Conservation (phyloP, 2,113 vertebrate genomes). For the Carassius carassius region DNA sequence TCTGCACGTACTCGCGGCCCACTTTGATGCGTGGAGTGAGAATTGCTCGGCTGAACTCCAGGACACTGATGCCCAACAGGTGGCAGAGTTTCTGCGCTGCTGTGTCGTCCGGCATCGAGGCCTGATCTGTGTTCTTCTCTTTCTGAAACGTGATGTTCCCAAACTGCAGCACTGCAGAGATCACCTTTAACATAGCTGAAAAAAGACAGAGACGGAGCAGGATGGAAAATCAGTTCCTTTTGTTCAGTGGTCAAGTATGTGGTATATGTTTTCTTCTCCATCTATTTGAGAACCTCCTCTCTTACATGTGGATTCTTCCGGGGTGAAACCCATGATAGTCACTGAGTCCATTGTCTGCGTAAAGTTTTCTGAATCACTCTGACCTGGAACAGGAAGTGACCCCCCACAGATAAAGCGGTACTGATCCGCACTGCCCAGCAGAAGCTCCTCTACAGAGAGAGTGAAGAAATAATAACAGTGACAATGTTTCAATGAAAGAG, state of each 20-base stretch:
- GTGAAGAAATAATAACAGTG: background rate
- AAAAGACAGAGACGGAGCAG: background rate
- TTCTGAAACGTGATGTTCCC: conserved; percentile 85
- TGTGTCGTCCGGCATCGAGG: conserved; percentile 91
- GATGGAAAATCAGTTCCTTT: background rate
- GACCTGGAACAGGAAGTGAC: conserved; percentile 77
- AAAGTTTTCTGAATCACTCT: conserved; percentile 88
- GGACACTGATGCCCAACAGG: conserved; percentile 86
- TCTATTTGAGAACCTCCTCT: conserved; percentile 22
- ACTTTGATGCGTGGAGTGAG: conserved; percentile 91
- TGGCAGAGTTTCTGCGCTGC: conserved; percentile 91
- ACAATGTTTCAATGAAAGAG: background rate
- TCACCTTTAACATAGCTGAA: conserved; percentile 83
- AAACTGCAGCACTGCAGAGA: conserved; percentile 87
- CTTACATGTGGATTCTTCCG: conserved; percentile 85
- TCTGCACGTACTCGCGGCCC: conserved; percentile 89
- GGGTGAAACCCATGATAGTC: conserved; percentile 85
- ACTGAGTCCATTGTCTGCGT: conserved; percentile 91
- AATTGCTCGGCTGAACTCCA: conserved; percentile 88
- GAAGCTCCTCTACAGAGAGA: conserved; percentile 76
- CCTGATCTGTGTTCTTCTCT: conserved; percentile 87
- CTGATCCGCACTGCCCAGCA: conserved; percentile 79
- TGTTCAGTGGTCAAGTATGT: background rate
- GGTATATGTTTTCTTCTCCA: background rate
- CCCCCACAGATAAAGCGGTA: conserved; percentile 88